Percentiles rank a stretch among this genome's conserved stretches.
These are phyloP conservation scores for Pampusana beccarii DNA, from an alignment of 2,113 vertebrate species.

Conservation along the genomic window DNA sequence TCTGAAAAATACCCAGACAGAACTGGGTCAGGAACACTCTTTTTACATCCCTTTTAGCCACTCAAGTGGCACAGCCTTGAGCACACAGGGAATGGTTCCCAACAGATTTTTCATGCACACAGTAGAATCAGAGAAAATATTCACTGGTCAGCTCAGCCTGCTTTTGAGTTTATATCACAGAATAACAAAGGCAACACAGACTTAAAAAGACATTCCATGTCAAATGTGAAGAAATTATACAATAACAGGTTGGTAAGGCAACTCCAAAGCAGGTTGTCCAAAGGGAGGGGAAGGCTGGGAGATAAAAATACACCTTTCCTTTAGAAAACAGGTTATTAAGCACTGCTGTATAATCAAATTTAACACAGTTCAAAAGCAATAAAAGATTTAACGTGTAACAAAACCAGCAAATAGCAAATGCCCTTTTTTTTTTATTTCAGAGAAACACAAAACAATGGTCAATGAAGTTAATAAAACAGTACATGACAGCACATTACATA, in stretches of 20 bases:
- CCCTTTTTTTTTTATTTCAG: neutral
- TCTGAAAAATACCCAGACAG: neutral
- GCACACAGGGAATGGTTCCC: neutral
- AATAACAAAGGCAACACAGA: neutral
- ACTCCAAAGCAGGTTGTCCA: neutral
- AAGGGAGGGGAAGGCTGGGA: rapidly evolving
- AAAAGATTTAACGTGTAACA: neutral
- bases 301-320: neutral
- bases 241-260: neutral
- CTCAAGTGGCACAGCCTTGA: neutral
- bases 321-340: neutral
- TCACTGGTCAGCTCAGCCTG: neutral
- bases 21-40: neutral
- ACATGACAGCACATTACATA: neutral
- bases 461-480: neutral
- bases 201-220: neutral
- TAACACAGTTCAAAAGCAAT: neutral
- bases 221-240: neutral
- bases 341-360: neutral
- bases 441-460: neutral
- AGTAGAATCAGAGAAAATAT: neutral
- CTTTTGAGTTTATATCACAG: neutral
- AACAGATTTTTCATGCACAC: neutral
- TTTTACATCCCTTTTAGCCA: neutral
- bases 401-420: neutral